These are phyloP conservation scores for Fulica atra DNA, from an alignment of 2,113 vertebrate genomes.

Conservation along the genomic window DNA sequence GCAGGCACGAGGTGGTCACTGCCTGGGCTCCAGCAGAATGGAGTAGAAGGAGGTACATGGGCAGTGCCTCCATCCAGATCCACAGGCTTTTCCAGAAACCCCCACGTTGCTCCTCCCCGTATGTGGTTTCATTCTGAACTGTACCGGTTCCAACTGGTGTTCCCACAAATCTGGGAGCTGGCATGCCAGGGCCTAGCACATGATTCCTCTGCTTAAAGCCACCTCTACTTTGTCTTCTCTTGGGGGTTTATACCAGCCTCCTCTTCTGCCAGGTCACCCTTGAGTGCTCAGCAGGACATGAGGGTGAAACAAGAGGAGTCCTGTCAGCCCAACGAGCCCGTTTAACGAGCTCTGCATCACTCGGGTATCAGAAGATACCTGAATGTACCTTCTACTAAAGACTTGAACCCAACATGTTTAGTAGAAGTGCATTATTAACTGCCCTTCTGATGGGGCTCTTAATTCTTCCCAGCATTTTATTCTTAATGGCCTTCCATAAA, in stretches of 20 bases:
- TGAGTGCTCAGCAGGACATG: rapidly evolving
- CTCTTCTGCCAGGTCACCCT: neutral
- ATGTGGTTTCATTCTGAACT: neutral
- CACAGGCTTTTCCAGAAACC: neutral
- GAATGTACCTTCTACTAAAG: neutral
- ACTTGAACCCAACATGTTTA: neutral
- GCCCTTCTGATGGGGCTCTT: neutral
- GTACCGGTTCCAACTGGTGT: neutral
- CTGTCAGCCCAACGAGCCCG: neutral
- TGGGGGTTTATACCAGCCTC: neutral
- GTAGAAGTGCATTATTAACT: neutral
- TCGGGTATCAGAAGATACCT: too few species aligned
- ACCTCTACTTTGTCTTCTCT: neutral
- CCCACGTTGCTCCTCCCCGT: neutral
- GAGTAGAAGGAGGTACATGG: neutral
- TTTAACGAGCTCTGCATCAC: neutral
- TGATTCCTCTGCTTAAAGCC: neutral
- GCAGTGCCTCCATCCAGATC: neutral
- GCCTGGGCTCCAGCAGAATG: neutral
- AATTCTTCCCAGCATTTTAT: neutral
- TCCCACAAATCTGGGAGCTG: neutral
- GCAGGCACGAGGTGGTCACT: neutral
- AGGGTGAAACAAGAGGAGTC: neutral
- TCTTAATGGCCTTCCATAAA: neutral
- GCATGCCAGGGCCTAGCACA: neutral